Evolutionary conservation across 2,888 invertebrate genomes (phyloP).

Genomic region (Phortica magna): DNA sequence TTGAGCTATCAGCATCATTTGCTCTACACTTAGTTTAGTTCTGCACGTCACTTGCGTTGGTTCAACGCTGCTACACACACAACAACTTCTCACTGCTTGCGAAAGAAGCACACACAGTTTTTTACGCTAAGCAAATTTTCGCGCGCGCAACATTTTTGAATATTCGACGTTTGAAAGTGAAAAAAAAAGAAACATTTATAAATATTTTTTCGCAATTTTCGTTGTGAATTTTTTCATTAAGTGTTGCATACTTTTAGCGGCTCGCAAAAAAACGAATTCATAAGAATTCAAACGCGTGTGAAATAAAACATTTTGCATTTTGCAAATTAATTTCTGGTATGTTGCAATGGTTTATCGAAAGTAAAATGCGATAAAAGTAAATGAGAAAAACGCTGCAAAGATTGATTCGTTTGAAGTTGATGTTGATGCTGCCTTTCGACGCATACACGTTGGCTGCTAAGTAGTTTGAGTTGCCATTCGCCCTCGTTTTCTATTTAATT

Average conservation of each 20-base stretch:
- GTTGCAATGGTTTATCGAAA: not conserved
- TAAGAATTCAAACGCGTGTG: too few relatives aligned
- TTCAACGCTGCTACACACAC: slow-evolving; percentile 43
- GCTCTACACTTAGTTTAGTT: slow-evolving; percentile 60
- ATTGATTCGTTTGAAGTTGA: not conserved
- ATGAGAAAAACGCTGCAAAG: not conserved
- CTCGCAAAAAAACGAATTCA: not conserved
- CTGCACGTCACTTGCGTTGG: slow-evolving; percentile 56
- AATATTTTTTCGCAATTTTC: not conserved
- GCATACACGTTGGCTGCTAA: not conserved
- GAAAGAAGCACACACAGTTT: not conserved
- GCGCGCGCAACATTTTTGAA: not conserved
- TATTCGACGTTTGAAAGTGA: not conserved
- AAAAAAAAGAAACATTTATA: slow-evolving; percentile 6
- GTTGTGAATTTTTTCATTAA: not conserved
- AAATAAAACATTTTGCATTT: not conserved
- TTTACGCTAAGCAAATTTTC: not conserved
- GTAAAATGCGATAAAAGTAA: not conserved
- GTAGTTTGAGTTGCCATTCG: not conserved
- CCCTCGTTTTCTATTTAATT: not conserved
- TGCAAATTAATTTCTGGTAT: slow-evolving; percentile 18
- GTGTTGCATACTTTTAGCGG: not conserved
- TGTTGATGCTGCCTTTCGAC: not conserved
- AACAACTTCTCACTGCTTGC: slow-evolving; percentile 42
- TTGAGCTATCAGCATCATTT: slow-evolving; percentile 34